Base-by-base conservation (phyloP, 92 coral and sea anemone species). In the Heteractis magnifica region DNA sequence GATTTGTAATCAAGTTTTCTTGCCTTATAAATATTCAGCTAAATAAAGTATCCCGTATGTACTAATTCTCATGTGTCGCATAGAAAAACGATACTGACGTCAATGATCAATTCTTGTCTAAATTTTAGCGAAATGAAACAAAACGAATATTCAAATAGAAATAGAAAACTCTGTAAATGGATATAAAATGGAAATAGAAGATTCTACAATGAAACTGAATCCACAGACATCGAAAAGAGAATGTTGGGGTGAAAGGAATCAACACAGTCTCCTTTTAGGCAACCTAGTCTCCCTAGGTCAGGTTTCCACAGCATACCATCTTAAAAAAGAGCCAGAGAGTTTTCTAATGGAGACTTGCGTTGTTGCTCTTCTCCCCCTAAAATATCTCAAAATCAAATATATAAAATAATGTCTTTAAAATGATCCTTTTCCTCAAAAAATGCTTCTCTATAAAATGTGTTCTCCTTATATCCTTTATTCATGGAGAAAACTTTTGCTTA, bases 21-120 rank as follows among this genome's bases (percentile, higher is more conserved):
- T 9, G 70, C 21, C 70, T 62, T 62, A 62, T 62, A 62, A 62
- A 62, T 62, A 62, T 62, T 62, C 70, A 18, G 70, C 70, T 62
- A 62, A 62, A 62, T 62, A 62, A 62, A 62, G 14, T 55, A 55
- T 21, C 72, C 41, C 34, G 44, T 65, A 65, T 65, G 72, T 65
- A 65, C 9, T 62, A 62, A 9, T 12, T 62, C 70, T 18, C 19
- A 68, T 68, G 73, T 8, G 7, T 62, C 70, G 12, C 10, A 62
- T 62, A 58, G 13, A 58, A 58, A 13, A 62, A 18, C 8, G 23
- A 62, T 62, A 20, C 18, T 12, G 70, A 18, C 8, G 70, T 18
- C 9, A 2, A 0, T 26, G 26, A 3, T 9, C 1, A 62, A 18
- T 2, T 10, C 7, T 18, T n/a, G 8, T 62, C 70, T 62, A 62